These are phyloP conservation scores for Zosterops borbonicus DNA, from an alignment of 2,113 vertebrate genomes.

Conservation along the genomic window DNA sequence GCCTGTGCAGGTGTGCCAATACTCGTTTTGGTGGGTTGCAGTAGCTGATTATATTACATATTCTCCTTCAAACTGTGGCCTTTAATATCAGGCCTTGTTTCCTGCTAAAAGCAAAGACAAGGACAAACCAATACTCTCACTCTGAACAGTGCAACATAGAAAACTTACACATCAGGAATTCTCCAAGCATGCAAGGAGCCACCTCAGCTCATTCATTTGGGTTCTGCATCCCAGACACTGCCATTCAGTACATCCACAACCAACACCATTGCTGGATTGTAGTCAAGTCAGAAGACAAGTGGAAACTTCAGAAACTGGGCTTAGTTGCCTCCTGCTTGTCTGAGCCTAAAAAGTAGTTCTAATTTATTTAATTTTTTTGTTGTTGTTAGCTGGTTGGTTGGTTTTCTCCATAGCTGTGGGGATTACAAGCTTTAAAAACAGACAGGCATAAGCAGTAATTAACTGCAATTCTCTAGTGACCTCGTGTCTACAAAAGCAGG, in stretches of 20 bases:
- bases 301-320: neutral
- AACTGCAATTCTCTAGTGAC: constrained; percentile 39
- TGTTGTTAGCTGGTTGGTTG: neutral
- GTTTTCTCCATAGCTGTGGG: constrained; percentile 5
- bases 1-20: constrained; percentile 77
- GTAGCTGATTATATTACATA: constrained; percentile 70
- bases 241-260: neutral
- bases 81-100: constrained; percentile 51
- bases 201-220: neutral
- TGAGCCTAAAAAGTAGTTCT: neutral
- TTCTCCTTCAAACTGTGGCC: constrained; percentile 52
- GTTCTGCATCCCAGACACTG: neutral
- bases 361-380: neutral
- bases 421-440: constrained; percentile 26
- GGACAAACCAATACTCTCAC: neutral
- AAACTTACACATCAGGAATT: neutral
- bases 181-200: neutral
- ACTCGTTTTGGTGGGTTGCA: constrained; percentile 74
- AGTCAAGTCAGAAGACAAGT: neutral
- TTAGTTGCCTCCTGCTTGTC: neutral
- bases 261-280: neutral
- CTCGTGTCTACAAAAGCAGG: neutral
- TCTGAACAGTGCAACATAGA: neutral
- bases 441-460: constrained; percentile 32
- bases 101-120: constrained; percentile 47